These are phyloP conservation scores for Habrosyne pyritoides DNA, from an alignment of 2,888 invertebrate genomes.

Conservation along the genomic window DNA sequence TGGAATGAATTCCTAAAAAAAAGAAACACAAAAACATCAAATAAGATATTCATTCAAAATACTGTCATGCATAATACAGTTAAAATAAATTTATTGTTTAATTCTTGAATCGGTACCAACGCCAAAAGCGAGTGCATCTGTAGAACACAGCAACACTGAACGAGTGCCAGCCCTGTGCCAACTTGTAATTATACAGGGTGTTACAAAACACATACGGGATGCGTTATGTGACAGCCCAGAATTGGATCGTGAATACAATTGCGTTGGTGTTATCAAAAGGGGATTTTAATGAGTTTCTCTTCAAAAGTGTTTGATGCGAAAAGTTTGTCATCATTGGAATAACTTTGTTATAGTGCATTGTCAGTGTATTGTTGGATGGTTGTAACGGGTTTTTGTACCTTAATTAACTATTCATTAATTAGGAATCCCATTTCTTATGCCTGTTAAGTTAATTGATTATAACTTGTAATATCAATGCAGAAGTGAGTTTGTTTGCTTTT, in stretches of 20 bases:
- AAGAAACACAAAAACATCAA: no score
- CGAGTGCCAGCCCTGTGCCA: conserved; percentile 12
- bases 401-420: no score
- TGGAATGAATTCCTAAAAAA: no score
- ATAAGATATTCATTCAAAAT: neutral
- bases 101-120: conserved; percentile 26
- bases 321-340: neutral
- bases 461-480: no score
- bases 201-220: neutral
- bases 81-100: conserved; percentile 28
- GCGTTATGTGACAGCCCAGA: conserved; percentile 5
- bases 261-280: conserved; percentile 4
- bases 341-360: neutral
- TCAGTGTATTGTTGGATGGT: neutral
- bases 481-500: no score
- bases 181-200: conserved; percentile 7
- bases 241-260: conserved; percentile 7
- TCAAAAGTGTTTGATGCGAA: neutral
- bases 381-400: neutral
- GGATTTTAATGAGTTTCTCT: conserved; percentile 6
- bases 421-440: no score
- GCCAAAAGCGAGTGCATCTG: conserved; percentile 16
- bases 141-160: conserved; percentile 10
- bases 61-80: conserved; percentile 17
- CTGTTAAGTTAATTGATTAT: no score